Percentiles rank a stretch among this genome's conserved stretches.
Evolutionary conservation across 30 jellyfish, hydroid and myxozoan species (phyloP).

Genomic region (Phacellophora camtschatica): DNA sequence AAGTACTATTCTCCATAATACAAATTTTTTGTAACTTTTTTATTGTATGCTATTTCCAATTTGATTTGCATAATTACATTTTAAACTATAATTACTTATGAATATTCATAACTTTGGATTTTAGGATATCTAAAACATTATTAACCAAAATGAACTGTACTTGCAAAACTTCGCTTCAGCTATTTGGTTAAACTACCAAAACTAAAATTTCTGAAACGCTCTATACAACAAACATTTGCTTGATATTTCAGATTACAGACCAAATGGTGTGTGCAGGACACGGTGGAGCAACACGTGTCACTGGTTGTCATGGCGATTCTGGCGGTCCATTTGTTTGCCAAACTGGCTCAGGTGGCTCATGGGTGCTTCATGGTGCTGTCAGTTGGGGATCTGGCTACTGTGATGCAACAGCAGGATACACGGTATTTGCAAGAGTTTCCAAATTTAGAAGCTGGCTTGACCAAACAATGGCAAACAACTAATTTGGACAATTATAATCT

Average conservation of each 20-base stretch:
- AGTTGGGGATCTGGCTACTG: slow-evolving; percentile 95
- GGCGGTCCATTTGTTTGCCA: slow-evolving; percentile 98
- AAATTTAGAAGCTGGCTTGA: slow-evolving; percentile 56
- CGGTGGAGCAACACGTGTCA: slow-evolving; percentile 74
- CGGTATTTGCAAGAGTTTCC: slow-evolving; percentile 88
- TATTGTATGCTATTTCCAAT: too few species aligned
- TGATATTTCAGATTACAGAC: slow-evolving; percentile 44
- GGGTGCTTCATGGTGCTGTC: slow-evolving; percentile 93
- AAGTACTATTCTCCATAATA: too few species aligned
- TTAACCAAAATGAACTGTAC: too few species aligned
- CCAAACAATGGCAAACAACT: slow-evolving; percentile 5
- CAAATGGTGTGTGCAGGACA: slow-evolving; percentile 93
- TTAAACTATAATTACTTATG: too few species aligned
- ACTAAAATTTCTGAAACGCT: too few species aligned
- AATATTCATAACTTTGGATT: too few species aligned
- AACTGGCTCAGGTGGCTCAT: slow-evolving; percentile 69
- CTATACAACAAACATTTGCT: not conserved
- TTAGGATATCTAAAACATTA: too few species aligned
- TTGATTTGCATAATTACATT: too few species aligned
- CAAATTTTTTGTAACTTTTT: too few species aligned
- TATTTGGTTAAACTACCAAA: too few species aligned
- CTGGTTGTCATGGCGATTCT: slow-evolving; percentile 99
- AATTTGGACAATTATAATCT: too few species aligned
- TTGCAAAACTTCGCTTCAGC: too few species aligned
- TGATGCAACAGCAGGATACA: slow-evolving; percentile 62